Base-by-base conservation (phyloP, 2,113 vertebrate genomes). In the Hippocampus abdominalis region DNA sequence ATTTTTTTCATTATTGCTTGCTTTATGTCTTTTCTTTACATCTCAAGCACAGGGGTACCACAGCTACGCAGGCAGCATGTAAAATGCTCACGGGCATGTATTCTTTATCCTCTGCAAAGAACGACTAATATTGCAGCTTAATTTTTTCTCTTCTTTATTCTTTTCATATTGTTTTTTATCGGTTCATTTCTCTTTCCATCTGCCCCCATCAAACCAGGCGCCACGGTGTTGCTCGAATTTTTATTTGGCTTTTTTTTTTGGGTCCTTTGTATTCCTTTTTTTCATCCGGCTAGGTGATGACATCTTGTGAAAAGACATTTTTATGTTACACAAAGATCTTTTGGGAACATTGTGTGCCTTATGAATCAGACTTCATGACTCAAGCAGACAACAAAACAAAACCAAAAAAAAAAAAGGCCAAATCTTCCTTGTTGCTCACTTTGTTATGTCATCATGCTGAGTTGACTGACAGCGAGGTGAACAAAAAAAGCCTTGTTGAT, bases 311-410 rank as follows among this genome's bases (percentile, higher is more conserved):
- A 21, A 40, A 71, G 64, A 39, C 32, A 62, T 39, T 36, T 62
- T 11, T 21, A 62, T 62, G 32, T 21, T 82, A 84, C 12, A 13
- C 65, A 64, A 61, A 63, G 61, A 23, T 5, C 36, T 42, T 36
- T n/a, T 40, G 20, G 61, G 36, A 40, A 63, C 61, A 40, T 40
- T 64, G 39, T 42, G 61, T 40, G 61, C 36, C n/a, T 13, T 13
- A 13, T 42, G 61, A 64, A 39, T 62, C 60, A 62, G 18, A 62
- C 60, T 3, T 42, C 10, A 3, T 42, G 61, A 63, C 61, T 42
- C 36, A 23, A 40, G 40, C 21, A 13, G 36, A 1, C 5, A 39
- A 42, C 3, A 63, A 63, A 61, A 32, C 4, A 62, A 39, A 4
- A n/a, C 0, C 11, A 39, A 10, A 63, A 63, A 20, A 63, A 20